Base-by-base conservation (phyloP, 2,113 vertebrate species). In the Eolophus roseicapilla region DNA sequence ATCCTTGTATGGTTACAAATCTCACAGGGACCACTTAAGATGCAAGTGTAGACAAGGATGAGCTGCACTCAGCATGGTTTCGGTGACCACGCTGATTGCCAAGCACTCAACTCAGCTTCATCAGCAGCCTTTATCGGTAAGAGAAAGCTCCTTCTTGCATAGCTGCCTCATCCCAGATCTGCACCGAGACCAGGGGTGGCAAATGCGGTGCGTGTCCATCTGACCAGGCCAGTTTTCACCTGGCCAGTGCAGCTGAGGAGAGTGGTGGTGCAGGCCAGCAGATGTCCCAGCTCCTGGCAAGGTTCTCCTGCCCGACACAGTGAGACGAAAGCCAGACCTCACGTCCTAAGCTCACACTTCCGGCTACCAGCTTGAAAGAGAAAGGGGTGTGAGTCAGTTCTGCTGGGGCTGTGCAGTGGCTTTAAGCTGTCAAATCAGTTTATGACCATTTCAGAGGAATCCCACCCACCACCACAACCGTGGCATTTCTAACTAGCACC, bases 101-200 rank as follows among this genome's bases (percentile, higher is more conserved):
- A 64, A 86, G 52, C 3, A 1, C 33, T 59, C 21, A 73, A 47
- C 10, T 86, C 59, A 37, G 44, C 17, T 47, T 55, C 63, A 52
- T 69, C 71, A 52, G 39, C 53, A 86, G 29, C 24, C 9, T 52
- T 69, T 46, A 17, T 55, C 0, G 1, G 7, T 29, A 39, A 44
- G n/a, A 88, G 46, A 55, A 52, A 43, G 65, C 50, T 79, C n/a
- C 37, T 78, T 47, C 75, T 79, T 37, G 65, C n/a, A 6, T 1
- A n/a, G 44, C 35, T 43, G 44, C 31, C 49, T 83, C 80, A 69
- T 46, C 27, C 29, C 25, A 68, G 9, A 47, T 10, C 46, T 71
- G 35, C 35, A 39, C 24, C 0, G 0, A 52, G 37, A 43, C 4
- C 0, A 0, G 41, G 35, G 37, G 3, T 80, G 41, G 20, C 67